A percentile compares a stretch with the other conserved stretches of the same genome.
Evolutionary conservation across 2,888 invertebrate species (phyloP).

Genomic region (Chymomyza amoena): DNA sequence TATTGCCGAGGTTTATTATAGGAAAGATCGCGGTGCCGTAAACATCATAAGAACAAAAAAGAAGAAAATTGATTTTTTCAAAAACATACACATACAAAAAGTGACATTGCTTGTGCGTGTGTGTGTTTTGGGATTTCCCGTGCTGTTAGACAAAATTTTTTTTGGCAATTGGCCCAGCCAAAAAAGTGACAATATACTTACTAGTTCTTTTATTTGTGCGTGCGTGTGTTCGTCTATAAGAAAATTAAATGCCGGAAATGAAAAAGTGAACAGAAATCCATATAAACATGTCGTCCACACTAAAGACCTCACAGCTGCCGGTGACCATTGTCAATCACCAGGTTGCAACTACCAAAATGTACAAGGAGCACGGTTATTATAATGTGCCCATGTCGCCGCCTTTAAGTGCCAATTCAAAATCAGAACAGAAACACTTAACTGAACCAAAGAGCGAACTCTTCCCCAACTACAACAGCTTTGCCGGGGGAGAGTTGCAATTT

Average conservation of each 20-base stretch:
- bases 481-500: conserved; percentile 67
- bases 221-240: conserved; percentile 16
- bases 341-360: conserved; percentile 32
- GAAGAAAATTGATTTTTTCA: conserved; percentile 30
- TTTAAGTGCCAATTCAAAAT: conserved; percentile 56
- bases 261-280: conserved; percentile 38
- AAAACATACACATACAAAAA: conserved; percentile 13
- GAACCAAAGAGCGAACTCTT: conserved; percentile 40
- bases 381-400: conserved; percentile 66
- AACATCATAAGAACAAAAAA: conserved; percentile 59
- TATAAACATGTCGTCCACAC: conserved; percentile 60
- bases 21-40: conserved; percentile 74
- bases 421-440: conserved; percentile 43
- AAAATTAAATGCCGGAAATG: conserved; percentile 55
- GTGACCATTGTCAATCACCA: conserved; percentile 52
- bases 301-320: conserved; percentile 58
- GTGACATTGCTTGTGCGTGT: conserved; percentile 7
- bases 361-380: conserved; percentile 37
- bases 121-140: conserved; percentile 76
- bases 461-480: conserved; percentile 47
- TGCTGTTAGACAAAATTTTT: conserved; percentile 56
- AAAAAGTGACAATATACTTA: conserved; percentile 11
- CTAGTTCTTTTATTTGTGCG: conserved; percentile 5
- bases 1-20: conserved; percentile 75
- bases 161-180: conserved; percentile 64